A percentile compares a stretch with the other conserved stretches of the same genome.
Conservation (phyloP, 2,888 invertebrate species). For the Isotomurus palustris region DNA sequence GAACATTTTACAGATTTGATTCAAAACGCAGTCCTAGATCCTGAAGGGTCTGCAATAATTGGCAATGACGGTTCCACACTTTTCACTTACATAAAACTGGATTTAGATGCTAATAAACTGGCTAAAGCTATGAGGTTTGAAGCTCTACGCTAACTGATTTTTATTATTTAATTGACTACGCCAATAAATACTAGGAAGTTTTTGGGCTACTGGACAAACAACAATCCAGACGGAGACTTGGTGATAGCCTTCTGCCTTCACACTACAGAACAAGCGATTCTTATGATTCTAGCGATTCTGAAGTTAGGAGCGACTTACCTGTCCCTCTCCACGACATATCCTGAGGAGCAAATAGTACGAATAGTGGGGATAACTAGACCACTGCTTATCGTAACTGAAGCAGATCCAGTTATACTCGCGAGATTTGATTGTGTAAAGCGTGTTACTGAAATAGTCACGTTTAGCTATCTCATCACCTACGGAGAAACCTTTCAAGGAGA, state of each 20-base stretch:
- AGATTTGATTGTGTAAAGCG: conserved; percentile 20
- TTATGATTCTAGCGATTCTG: conserved; percentile 68
- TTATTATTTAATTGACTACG: neutral
- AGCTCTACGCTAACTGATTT: too few species aligned
- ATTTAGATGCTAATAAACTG: conserved; percentile 23
- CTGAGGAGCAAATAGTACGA: conserved; percentile 66
- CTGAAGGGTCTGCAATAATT: conserved; percentile 12
- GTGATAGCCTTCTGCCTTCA: conserved; percentile 75
- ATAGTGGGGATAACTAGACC: conserved; percentile 72
- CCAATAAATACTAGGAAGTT: conserved; percentile 4
- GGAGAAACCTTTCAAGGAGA: conserved; percentile 10
- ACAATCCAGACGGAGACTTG: conserved; percentile 65
- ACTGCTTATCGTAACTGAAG: conserved; percentile 59
- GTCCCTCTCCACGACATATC: conserved; percentile 64
- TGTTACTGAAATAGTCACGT: conserved; percentile 2
- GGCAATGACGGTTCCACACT: conserved; percentile 1
- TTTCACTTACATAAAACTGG: conserved; percentile 12
- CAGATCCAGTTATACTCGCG: neutral
- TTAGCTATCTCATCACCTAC: conserved; percentile 8
- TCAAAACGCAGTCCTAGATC: neutral
- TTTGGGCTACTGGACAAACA: conserved; percentile 25
- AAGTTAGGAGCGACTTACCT: conserved; percentile 76
- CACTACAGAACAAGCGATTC: conserved; percentile 65
- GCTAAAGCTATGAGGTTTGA: conserved; percentile 24
- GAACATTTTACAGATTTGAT: conserved; percentile 16